Evolutionary conservation across 2,113 vertebrate genomes (phyloP).

Genomic region (Ictalurus punctatus): DNA sequence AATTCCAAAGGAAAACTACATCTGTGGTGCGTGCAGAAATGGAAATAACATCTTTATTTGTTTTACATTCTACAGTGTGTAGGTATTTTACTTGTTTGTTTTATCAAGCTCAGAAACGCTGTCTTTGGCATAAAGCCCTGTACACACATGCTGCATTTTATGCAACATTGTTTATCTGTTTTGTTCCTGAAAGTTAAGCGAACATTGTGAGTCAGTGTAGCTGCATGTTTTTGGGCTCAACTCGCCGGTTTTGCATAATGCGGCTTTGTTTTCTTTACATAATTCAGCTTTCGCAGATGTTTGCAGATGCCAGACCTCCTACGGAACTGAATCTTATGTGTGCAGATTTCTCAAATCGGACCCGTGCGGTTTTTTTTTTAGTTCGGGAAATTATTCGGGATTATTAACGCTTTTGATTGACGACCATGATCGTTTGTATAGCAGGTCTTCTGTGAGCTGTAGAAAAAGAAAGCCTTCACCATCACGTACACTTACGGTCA

Average conservation of each 20-base stretch:
- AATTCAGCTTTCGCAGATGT: not conserved
- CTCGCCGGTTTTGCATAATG: not conserved
- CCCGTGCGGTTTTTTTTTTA: too few species aligned
- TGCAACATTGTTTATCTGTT: not conserved
- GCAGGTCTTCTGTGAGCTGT: not conserved
- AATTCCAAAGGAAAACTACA: not conserved
- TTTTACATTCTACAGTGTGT: not conserved
- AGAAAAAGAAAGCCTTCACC: not conserved
- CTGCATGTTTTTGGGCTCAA: not conserved
- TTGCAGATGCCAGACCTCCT: not conserved
- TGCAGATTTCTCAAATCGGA: not conserved
- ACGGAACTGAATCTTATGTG: not conserved
- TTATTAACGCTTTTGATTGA: not conserved
- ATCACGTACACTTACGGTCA: not conserved
- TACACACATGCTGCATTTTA: not conserved
- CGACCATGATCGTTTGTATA: not conserved
- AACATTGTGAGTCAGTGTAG: not conserved
- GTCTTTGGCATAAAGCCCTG: not conserved
- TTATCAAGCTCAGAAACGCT: not conserved
- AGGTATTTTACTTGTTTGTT: not conserved
- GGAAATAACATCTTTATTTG: not conserved
- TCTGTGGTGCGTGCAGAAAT: not conserved
- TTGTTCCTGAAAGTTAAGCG: not conserved
- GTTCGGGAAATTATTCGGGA: not conserved
- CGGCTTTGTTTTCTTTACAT: not conserved